These are phyloP conservation scores for Picus viridis DNA, from an alignment of 2,797 vertebrate genomes.

Conservation along the genomic window DNA sequence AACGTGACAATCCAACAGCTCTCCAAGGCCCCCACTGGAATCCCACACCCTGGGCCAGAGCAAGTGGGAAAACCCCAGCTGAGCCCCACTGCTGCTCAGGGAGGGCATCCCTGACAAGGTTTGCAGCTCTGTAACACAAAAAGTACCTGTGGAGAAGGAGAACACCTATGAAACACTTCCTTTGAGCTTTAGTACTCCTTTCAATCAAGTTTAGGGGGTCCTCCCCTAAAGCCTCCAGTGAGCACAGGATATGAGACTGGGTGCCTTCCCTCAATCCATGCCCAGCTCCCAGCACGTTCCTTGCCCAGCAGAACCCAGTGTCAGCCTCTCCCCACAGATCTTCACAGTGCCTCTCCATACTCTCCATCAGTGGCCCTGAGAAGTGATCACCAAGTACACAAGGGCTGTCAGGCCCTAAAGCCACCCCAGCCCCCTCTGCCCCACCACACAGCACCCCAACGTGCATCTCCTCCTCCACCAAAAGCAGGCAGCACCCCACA, in stretches of 20 bases:
- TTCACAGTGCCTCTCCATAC: rapidly evolving
- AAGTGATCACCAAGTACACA: rapidly evolving
- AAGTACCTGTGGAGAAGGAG: not conserved
- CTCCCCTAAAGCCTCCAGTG: rapidly evolving
- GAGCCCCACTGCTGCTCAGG: rapidly evolving
- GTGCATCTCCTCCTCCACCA: not conserved
- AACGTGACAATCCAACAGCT: not conserved
- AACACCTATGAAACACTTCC: rapidly evolving
- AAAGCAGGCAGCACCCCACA: not conserved
- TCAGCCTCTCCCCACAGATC: rapidly evolving
- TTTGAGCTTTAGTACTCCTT: no score
- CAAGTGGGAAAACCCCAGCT: rapidly evolving
- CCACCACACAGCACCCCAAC: not conserved
- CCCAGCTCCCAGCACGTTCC: not conserved
- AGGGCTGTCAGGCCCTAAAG: not conserved
- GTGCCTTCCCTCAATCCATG: rapidly evolving
- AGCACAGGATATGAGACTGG: rapidly evolving
- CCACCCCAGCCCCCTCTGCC: not conserved
- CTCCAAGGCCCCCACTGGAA: rapidly evolving
- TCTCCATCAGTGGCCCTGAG: not conserved
- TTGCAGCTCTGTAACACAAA: rapidly evolving
- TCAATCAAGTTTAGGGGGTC: rapidly evolving
- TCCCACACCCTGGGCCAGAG: rapidly evolving
- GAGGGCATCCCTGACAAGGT: rapidly evolving
- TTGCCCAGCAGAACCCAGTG: rapidly evolving